phyloP scores from a whole-genome alignment of 2,888 invertebrate genomes.

The Cheilosia scutellata region DNA sequence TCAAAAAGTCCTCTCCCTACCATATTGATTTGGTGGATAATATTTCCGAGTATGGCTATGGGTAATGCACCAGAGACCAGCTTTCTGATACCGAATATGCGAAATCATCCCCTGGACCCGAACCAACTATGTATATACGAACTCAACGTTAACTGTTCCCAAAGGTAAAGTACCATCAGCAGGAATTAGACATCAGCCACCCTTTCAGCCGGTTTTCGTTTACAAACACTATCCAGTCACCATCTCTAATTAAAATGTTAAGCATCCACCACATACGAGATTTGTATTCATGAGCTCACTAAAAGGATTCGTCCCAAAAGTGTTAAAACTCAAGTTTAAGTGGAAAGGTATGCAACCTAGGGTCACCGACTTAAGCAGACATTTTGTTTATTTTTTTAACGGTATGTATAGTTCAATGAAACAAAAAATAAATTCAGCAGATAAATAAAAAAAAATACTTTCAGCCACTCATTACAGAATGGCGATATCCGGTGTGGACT shows the following conservation, averaged over 20 bases:
- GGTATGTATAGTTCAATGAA: constrained; percentile 10
- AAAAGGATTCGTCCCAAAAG: constrained; percentile 38
- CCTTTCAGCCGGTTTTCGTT: constrained; percentile 3
- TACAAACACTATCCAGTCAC: constrained; percentile 6
- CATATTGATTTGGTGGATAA: constrained; percentile 20
- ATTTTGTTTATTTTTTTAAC: background rate
- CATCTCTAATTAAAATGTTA: constrained; percentile 41
- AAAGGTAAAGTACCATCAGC: constrained; percentile 1
- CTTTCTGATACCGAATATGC: background rate
- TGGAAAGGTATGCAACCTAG: background rate
- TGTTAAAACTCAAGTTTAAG: constrained; percentile 10
- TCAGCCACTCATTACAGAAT: constrained; percentile 44
- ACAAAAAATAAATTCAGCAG: constrained; percentile 2
- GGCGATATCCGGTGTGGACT: constrained; percentile 19
- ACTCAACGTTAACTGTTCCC: constrained; percentile 52
- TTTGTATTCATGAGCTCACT: background rate
- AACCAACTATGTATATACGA: constrained; percentile 19
- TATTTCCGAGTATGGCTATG: background rate
- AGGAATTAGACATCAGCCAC: background rate
- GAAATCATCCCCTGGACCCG: constrained; percentile 15
- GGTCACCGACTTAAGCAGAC: constrained; percentile 12
- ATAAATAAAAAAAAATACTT: constrained; percentile 37
- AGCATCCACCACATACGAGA: constrained; percentile 5
- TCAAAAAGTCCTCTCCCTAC: too few relatives aligned
- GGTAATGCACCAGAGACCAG: constrained; percentile 16